Conservation (phyloP, 2,888 invertebrate species). For the Yponomeuta cagnagella region DNA sequence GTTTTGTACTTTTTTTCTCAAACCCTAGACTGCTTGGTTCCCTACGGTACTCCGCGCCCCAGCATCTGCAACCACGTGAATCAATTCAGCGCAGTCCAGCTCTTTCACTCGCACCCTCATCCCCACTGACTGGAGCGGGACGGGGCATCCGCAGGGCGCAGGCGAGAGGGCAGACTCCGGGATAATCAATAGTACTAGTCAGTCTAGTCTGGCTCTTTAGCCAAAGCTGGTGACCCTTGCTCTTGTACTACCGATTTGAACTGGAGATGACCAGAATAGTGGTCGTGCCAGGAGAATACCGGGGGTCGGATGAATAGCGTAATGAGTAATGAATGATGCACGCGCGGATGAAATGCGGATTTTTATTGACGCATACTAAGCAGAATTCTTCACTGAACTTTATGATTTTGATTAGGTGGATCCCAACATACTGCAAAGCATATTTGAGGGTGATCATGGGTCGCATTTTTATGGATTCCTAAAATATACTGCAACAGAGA, state of each 20-base stretch:
- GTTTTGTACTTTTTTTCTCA: neutral
- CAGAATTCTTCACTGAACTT: neutral
- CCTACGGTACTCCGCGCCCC: neutral
- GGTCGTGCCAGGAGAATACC: neutral
- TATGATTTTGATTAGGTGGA: neutral
- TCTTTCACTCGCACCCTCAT: neutral
- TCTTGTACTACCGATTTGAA: neutral
- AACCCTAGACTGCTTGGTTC: neutral
- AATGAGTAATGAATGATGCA: neutral
- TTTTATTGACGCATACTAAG: neutral
- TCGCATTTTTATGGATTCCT: too few species aligned
- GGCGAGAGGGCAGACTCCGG: neutral
- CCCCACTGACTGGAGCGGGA: neutral
- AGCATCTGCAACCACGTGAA: conserved; percentile 9
- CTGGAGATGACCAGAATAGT: neutral
- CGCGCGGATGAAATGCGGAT: neutral
- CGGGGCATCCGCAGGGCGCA: neutral
- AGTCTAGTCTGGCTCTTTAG: neutral
- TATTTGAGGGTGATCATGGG: too few species aligned
- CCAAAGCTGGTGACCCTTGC: neutral
- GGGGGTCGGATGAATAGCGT: neutral
- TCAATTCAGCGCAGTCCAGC: neutral
- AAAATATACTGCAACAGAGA: too few species aligned
- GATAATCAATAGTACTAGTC: neutral
- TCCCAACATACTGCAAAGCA: neutral